Conservation (phyloP, 2,888 invertebrate species). For the Eristalis arbustorum region DNA sequence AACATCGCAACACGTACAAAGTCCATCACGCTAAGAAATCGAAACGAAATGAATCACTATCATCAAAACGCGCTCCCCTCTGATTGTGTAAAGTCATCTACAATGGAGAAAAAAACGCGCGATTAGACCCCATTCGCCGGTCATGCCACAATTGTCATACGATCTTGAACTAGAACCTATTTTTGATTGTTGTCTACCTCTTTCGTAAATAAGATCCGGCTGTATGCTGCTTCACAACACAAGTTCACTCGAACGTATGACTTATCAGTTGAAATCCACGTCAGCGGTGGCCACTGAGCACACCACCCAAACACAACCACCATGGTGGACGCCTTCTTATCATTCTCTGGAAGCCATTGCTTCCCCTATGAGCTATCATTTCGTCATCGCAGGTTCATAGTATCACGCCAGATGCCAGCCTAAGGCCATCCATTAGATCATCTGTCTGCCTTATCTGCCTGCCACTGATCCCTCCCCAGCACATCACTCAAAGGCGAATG, state of each 20-base stretch:
- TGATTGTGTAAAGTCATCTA: neutral
- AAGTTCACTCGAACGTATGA: conserved; percentile 7
- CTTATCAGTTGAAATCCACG: conserved; percentile 11
- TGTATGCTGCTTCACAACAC: neutral
- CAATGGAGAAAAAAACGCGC: neutral
- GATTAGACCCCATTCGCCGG: neutral
- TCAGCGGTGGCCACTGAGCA: neutral
- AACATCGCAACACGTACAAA: neutral
- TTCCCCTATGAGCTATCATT: neutral
- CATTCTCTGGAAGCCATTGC: conserved; percentile 1
- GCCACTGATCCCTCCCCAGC: neutral
- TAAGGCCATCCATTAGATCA: neutral
- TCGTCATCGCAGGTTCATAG: conserved; percentile 8
- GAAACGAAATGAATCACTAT: neutral
- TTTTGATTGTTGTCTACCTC: neutral
- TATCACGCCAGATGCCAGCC: neutral
- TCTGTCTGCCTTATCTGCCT: neutral
- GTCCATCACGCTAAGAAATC: neutral
- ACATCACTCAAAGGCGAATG: neutral
- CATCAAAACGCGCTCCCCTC: neutral
- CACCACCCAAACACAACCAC: neutral
- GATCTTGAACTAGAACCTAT: neutral
- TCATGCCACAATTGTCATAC: conserved; percentile 9
- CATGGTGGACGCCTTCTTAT: conserved; percentile 7
- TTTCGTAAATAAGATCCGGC: conserved; percentile 13